A percentile compares a stretch with the other conserved stretches of the same genome.
Conservation (phyloP, 1,140 invertebrate species). For the Zaprionus vittiger region DNA sequence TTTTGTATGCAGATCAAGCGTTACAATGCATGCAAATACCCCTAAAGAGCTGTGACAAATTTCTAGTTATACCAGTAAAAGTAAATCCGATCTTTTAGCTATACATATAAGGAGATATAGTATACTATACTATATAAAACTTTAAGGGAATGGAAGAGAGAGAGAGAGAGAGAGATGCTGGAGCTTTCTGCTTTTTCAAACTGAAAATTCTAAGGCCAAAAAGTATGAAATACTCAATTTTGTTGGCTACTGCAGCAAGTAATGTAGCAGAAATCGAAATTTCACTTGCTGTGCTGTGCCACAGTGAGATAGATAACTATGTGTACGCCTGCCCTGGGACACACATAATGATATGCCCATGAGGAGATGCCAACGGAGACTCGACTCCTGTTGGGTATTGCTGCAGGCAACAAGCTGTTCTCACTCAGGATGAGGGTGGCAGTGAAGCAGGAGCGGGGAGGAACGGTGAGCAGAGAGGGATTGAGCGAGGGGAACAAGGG, state of each 20-base stretch:
- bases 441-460: neutral
- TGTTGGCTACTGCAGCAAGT: neutral
- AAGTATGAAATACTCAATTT: neutral
- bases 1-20: neutral
- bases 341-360: constrained; percentile 52
- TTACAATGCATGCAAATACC: too few species aligned
- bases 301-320: constrained; percentile 4
- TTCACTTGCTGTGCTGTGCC: constrained; percentile 6
- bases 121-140: too few species aligned
- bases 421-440: neutral
- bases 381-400: neutral
- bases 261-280: constrained; percentile 1
- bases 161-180: too few species aligned
- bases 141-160: too few species aligned
- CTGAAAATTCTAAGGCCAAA: too few species aligned
- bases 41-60: too few species aligned
- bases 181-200: too few species aligned
- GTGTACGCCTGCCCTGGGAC: neutral
- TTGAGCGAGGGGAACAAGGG: neutral
- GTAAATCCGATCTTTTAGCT: too few species aligned
- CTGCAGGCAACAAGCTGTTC: constrained; percentile 44
- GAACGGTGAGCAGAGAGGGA: neutral
- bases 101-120: too few species aligned
- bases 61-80: too few species aligned
- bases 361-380: neutral